Evolutionary conservation across 2,888 invertebrate species (phyloP), one percentile per base, ranked within the genome.

Genomic region (Geophilus truncorum): DNA sequence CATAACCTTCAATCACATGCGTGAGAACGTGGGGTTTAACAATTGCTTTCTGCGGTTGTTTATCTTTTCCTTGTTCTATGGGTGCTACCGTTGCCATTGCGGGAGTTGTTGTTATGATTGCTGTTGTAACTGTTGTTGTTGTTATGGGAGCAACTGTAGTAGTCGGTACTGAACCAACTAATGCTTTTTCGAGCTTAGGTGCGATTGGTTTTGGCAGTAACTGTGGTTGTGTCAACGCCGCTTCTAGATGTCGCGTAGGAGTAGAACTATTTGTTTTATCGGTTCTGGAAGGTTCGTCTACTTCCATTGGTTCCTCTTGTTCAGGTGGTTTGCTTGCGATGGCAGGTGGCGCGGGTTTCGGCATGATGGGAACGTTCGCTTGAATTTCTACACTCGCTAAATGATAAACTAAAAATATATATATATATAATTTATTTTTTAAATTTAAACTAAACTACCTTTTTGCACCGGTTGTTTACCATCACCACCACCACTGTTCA

Each of bases 1-100:
- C 94, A 87, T 96, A 97, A 79, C 97, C 97, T 86, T 97, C 97
- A 82, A 98, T 97, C 28, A 97, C 95, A 86, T 98, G 98, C 0
- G 97, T 97, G 79, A 98, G 89, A 7, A 98, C 95, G 86, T 96
- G 96, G 0, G 97, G 97, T 86, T 96, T 97, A 15, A 97, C 96
- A 92, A 96, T 93, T 0, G 96, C 96, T 87, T 95, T 94, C 21
- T 94, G 94, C 18, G 84, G 84, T 21, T 82, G 82, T 51, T 84
- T 83, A 10, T 82, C 83, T 77, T 82, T 83, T 30, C 15, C 45
- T 34, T 3, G 18, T 2, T 75, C 80, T 75, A 18, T 32, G 25
- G 77, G 30, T 25, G 25, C n/a, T 5, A 40, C n/a, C 18, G 85
- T 82, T 84, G 84, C 83, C 83, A 84, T 83, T 84, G 85, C 83